Evolutionary conservation across 2,797 vertebrate genomes (phyloP).

Genomic region (Brotula barbata): DNA sequence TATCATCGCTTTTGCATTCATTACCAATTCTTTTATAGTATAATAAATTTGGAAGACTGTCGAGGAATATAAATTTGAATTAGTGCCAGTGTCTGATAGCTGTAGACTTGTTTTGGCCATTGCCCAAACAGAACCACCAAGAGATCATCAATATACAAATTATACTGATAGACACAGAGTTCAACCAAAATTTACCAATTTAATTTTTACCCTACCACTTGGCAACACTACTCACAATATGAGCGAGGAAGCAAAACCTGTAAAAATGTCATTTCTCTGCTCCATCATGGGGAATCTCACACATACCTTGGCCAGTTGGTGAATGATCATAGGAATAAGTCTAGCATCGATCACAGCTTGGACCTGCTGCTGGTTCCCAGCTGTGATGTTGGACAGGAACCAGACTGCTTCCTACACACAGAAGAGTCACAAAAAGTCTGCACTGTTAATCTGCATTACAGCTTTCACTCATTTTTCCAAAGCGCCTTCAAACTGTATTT

Average conservation of each 20-base stretch:
- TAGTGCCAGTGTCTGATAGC: not conserved
- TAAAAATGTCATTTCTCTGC: not conserved
- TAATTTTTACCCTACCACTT: too few relatives aligned
- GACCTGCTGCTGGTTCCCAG: conserved; percentile 99
- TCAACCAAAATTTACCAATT: not conserved
- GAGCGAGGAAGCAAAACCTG: too few relatives aligned
- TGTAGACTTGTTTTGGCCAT: not conserved
- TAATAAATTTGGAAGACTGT: not conserved
- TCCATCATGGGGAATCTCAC: conserved; percentile 34
- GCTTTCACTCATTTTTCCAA: not conserved
- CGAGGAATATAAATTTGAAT: conserved; percentile 4
- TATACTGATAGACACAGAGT: not conserved
- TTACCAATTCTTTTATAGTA: too few relatives aligned
- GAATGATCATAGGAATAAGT: conserved; percentile 98
- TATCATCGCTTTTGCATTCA: conserved; percentile 4
- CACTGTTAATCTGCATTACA: not conserved
- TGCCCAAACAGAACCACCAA: not conserved
- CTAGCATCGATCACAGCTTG: conserved; percentile 98
- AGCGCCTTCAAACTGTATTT: too few relatives aligned
- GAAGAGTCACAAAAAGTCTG: conserved; percentile 44
- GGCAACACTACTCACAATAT: too few relatives aligned
- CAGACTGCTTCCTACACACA: conserved; percentile 93
- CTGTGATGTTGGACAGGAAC: conserved; percentile 99
- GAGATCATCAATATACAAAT: not conserved
- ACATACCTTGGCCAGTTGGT: conserved; percentile 96